Evolutionary conservation across 2,113 vertebrate species (phyloP), one percentile per base, ranked within the genome.

Genomic region (Amazona vittata): DNA sequence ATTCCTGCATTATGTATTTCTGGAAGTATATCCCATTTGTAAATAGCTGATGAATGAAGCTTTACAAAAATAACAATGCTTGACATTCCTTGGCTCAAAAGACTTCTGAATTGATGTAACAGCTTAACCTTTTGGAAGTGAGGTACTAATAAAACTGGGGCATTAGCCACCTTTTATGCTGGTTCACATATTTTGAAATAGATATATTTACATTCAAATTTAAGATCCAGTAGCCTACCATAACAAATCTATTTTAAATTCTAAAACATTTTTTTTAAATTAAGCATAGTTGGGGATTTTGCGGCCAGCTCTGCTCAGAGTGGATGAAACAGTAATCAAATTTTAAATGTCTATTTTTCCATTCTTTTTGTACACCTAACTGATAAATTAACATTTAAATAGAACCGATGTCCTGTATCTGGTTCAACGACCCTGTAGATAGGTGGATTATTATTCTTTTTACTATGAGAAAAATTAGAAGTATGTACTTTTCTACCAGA

Each of bases 361-460:
- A 90, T 89, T 93, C 63, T 92, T 84, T 69, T 59, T 68, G 14
- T 68, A 47, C 68, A 53, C 31, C 13, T 83, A 83, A 76, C 35
- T 92, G 59, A 73, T 87, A 67, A 80, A 77, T 80, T 76, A 91
- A 81, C 52, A 73, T 73, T 92, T 90, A 77, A 84, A 46, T 69
- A 84, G 59, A 39, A 50, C 14, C 2, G 1, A 35, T 80, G 21
- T 55, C 59, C 31, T 44, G 28, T 86, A 20, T 71, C 39, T 95
- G 3, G 1, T 68, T 86, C 78, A 86, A 5, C 37, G 31, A 19
- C 53, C 24, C n/a, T 10, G 24, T 20, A 63, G 19, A 73, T 17
- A 67, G 68, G 47, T 76, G 68, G 57, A 63, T 94, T 94, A n/a
- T 49, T 83, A 2, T 52, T 79, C 14, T n/a, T 89, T 49, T 68